Evolutionary conservation across 1,140 invertebrate species (phyloP), one percentile per base, ranked within the genome.

Genomic region (Ceratitis capitata): DNA sequence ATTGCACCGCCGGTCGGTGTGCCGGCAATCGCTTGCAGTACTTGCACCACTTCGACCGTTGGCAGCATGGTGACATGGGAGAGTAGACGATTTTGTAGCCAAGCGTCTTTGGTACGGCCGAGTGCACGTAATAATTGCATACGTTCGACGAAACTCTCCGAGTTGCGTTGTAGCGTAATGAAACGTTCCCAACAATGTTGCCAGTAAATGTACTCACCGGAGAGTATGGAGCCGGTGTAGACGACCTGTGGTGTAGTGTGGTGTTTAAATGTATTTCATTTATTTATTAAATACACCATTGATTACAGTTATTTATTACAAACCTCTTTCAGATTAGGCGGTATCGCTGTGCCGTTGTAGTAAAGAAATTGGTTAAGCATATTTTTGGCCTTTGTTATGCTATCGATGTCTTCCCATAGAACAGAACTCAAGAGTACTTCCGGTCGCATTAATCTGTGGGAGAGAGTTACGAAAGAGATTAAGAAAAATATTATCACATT

Each of bases 151-250:
- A 95, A 94, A 1, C 89, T 85, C 94, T 93, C 87, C 92, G 93
- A 85, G 92, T 94, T 84, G 92, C 93, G 87, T 93, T 93, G 91
- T 32, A 92, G 85, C 47, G 86, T 87, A 0, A 89, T 87, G 45
- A 95, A 97, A 51, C 93, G 93, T 6, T 94, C 90, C 94, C 95
- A 97, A 86, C 95, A 96, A 88, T 94, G 94, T 64, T 95, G 93
- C 96, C 96, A 97, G 86, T 96, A 96, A 32, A 93, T 92, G 58
- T 95, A 94, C 6, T 94, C 94, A 0, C 96, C 96, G 85, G 95
- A 95, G 3, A 92, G 74, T 14, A 92, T 91, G 7, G 91, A 90
- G 6, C 91, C 91, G 23, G 91, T 91, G 47, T 92, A 92, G 39
- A 91, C 90, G 61, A 91, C 91, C 91, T 92, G 9, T 29, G 56